A percentile compares a stretch with the other conserved stretches of the same genome.
Conservation (phyloP, 2,888 invertebrate species). For the Boloria selene region DNA sequence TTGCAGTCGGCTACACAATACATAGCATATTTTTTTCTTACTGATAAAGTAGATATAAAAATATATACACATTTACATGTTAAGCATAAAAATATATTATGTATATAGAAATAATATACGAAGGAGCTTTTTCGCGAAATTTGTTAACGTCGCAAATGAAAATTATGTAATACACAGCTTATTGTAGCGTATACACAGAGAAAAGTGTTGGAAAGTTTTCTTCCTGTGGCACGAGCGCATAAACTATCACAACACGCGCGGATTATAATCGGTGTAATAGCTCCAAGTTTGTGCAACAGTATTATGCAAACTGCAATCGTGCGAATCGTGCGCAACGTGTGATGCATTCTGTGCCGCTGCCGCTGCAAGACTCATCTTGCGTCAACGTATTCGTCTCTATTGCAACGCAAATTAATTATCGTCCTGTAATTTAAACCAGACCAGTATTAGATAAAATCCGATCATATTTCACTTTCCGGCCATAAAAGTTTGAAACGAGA, state of each 20-base stretch:
- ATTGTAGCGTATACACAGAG: too few relatives aligned
- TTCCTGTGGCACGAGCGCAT: slow-evolving; percentile 61
- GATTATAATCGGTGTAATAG: slow-evolving; percentile 72
- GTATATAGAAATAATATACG: background rate
- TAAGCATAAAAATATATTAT: background rate
- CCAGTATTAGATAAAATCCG: slow-evolving; percentile 26
- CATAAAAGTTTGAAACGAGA: slow-evolving; percentile 45
- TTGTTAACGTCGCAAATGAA: background rate
- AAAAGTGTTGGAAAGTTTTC: slow-evolving; percentile 69
- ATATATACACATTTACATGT: background rate
- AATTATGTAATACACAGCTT: background rate
- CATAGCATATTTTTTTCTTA: slow-evolving; percentile 18
- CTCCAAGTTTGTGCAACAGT: slow-evolving; percentile 69
- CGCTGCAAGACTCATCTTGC: slow-evolving; percentile 30
- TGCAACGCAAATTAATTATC: slow-evolving; percentile 22
- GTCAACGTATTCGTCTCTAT: slow-evolving; percentile 27
- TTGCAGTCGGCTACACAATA: slow-evolving; percentile 24
- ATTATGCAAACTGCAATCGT: slow-evolving; percentile 74
- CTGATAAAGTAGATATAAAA: slow-evolving; percentile 19
- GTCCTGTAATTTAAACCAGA: slow-evolving; percentile 6
- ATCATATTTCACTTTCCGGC: slow-evolving; percentile 41
- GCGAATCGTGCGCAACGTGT: slow-evolving; percentile 65
- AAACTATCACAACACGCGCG: slow-evolving; percentile 71
- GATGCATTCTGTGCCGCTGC: slow-evolving; percentile 43
- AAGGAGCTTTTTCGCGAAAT: background rate